A percentile compares a stretch with the other conserved stretches of the same genome.
These are phyloP conservation scores for Rhinolophus sinicus DNA, from an alignment of 2,113 vertebrate genomes.

Conservation along the genomic window DNA sequence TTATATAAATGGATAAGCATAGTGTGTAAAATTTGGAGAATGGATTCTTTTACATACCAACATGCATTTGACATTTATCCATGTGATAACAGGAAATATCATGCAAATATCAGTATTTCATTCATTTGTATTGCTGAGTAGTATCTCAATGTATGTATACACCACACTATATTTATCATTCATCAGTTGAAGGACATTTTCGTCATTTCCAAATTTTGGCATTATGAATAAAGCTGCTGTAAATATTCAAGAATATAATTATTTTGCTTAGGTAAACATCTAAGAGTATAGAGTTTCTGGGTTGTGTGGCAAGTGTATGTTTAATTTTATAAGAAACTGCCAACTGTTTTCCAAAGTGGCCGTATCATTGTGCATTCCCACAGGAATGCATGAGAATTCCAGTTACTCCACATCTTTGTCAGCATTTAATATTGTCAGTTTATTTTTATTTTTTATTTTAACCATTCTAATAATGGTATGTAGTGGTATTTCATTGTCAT, in stretches of 20 bases:
- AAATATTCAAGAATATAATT: background rate
- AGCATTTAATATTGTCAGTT: conserved; percentile 2
- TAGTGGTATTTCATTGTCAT: background rate
- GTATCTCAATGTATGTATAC: background rate
- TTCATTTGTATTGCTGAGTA: background rate
- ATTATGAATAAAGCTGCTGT: background rate
- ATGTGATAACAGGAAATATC: background rate
- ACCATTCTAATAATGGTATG: background rate
- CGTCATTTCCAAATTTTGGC: conserved; percentile 27
- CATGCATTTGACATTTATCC: conserved; percentile 17
- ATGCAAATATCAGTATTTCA: background rate
- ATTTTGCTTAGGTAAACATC: background rate
- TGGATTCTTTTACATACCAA: background rate
- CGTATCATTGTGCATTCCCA: background rate
- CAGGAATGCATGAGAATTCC: background rate
- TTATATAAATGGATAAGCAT: background rate
- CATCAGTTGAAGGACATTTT: background rate
- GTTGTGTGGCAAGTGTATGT: background rate
- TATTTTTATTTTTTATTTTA: background rate
- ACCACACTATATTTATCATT: background rate
- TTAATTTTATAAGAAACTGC: conserved; percentile 14
- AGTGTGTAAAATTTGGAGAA: background rate
- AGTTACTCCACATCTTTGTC: background rate
- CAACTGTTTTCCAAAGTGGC: conserved; percentile 1
- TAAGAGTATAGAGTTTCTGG: background rate